These are phyloP conservation scores for Prionailurus bengalensis DNA, from an alignment of 2,113 vertebrate species.

Conservation along the genomic window DNA sequence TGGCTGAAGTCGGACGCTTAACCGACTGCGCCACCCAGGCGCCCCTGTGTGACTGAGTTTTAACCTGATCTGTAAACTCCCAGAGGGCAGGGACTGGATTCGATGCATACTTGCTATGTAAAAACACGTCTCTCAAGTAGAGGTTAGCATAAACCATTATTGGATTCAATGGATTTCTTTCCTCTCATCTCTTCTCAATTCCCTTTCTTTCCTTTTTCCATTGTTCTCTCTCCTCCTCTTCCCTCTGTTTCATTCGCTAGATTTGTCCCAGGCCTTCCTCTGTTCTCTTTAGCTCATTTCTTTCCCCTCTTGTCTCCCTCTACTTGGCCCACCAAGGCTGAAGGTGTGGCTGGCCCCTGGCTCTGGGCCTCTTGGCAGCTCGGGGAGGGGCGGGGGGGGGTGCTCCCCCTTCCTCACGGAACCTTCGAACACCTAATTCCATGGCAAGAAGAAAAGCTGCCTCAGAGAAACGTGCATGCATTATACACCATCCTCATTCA, in stretches of 20 bases:
- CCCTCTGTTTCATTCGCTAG: fast-evolving
- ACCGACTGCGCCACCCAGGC: no score
- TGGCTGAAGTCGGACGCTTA: no score
- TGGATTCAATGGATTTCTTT: background rate
- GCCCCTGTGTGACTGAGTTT: background rate
- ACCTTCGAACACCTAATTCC: background rate
- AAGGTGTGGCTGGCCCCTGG: background rate
- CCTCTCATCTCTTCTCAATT: background rate
- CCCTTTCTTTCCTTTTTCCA: background rate
- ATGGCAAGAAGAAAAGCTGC: background rate
- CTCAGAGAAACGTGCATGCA: background rate
- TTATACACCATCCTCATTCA: background rate
- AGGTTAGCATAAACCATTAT: background rate
- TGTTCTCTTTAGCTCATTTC: background rate
- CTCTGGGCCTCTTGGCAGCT: background rate
- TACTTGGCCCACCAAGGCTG: background rate
- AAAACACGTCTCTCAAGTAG: background rate
- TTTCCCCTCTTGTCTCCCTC: background rate
- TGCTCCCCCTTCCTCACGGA: background rate
- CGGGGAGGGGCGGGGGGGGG: no score
- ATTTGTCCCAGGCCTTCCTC: background rate
- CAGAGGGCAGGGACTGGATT: background rate
- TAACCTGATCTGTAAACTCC: background rate
- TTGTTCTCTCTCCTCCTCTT: background rate
- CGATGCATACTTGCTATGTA: background rate